A percentile compares a stretch with the other conserved stretches of the same genome.
phyloP scores from a whole-genome alignment of 1,140 invertebrate species.

The Tetramorium simillimum region DNA sequence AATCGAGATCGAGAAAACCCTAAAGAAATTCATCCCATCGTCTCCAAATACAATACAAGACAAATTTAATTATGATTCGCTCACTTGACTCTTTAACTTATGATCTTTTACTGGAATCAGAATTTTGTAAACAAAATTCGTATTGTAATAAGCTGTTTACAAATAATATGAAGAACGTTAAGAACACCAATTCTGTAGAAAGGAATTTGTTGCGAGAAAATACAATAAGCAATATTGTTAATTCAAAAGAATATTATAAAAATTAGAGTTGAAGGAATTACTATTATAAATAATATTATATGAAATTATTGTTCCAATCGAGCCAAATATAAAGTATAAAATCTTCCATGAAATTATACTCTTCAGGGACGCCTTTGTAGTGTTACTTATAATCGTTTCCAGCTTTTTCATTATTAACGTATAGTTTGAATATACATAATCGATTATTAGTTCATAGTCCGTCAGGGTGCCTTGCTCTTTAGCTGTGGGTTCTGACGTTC shows the following conservation, averaged over 20 bases:
- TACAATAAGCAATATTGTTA: neutral
- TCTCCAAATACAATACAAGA: neutral
- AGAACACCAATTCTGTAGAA: neutral
- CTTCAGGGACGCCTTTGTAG: too few species aligned
- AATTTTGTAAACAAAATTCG: constrained; percentile 73
- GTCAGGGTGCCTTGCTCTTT: too few species aligned
- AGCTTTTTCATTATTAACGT: too few species aligned
- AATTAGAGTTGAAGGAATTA: neutral
- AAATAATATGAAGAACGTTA: constrained; percentile 48
- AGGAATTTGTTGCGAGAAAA: neutral
- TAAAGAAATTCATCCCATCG: constrained; percentile 41
- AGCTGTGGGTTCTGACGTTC: too few species aligned
- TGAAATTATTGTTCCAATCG: too few species aligned
- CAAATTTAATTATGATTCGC: neutral
- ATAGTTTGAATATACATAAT: too few species aligned
- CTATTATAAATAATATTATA: neutral
- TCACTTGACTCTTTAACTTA: constrained; percentile 52
- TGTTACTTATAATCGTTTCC: too few species aligned
- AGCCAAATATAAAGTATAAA: too few species aligned
- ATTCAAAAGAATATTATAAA: too few species aligned
- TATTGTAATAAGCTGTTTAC: constrained; percentile 59
- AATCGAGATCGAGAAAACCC: constrained; percentile 40
- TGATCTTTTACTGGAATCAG: constrained; percentile 72
- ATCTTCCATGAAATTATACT: too few species aligned
- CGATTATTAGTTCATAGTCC: too few species aligned